phyloP scores from a whole-genome alignment of 1,140 invertebrate genomes.

The Tetranychus cinnabarinus region DNA sequence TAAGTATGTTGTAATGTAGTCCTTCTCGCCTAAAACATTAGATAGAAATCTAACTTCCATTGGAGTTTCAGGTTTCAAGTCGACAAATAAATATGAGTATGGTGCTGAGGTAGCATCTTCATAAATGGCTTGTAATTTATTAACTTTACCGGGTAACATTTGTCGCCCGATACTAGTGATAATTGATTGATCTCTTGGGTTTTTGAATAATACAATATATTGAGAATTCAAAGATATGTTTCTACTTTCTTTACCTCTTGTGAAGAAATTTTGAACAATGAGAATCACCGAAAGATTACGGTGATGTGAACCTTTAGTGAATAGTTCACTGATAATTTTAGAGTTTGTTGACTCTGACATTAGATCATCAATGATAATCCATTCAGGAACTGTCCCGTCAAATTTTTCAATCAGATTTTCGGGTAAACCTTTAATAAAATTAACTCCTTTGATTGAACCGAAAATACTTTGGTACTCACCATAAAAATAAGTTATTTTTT shows the following conservation, averaged over 20 bases:
- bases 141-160: neutral
- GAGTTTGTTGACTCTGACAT: conserved; percentile 2
- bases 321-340: neutral
- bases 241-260: neutral
- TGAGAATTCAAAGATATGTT: neutral
- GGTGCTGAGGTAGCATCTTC: neutral
- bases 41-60: neutral
- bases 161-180: neutral
- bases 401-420: too few relatives aligned
- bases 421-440: too few relatives aligned
- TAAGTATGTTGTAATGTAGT: too few relatives aligned
- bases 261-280: neutral
- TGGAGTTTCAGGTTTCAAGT: neutral
- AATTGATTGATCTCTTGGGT: neutral
- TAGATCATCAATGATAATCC: neutral
- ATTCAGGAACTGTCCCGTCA: neutral
- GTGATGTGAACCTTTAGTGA: neutral
- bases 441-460: too few relatives aligned
- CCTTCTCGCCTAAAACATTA: neutral
- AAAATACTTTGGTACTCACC: too few relatives aligned
- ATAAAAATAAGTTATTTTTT: too few relatives aligned
- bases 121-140: neutral
- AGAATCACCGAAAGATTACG: neutral
- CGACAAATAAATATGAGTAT: neutral
- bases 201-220: neutral